phyloP scores from a whole-genome alignment of 2,797 vertebrate genomes.

The Odontamblyopus lacepedii region DNA sequence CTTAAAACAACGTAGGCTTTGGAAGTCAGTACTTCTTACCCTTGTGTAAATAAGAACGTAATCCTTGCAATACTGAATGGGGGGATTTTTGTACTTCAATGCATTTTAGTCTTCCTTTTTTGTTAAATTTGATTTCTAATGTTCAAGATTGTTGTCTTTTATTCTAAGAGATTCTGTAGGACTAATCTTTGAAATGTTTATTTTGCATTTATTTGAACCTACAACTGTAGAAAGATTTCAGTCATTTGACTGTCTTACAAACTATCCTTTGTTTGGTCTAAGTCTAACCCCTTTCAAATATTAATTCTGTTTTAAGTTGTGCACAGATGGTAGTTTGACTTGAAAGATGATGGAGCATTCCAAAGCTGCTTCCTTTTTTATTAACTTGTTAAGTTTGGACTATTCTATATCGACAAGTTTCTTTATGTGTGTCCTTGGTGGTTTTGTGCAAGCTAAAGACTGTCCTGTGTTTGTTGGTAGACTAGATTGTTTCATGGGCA shows the following conservation, averaged over 20 bases:
- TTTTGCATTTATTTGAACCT: slow-evolving; percentile 24
- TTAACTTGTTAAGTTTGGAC: slow-evolving; percentile 31
- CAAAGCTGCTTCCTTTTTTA: slow-evolving; percentile 30
- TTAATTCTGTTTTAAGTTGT: background rate
- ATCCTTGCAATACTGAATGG: slow-evolving; percentile 32
- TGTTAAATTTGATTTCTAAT: background rate
- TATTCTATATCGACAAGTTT: slow-evolving; percentile 47
- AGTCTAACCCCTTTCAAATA: background rate
- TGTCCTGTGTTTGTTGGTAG: slow-evolving; percentile 93
- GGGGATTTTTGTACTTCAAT: slow-evolving; percentile 28
- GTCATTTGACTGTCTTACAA: background rate
- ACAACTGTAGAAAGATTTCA: slow-evolving; percentile 22
- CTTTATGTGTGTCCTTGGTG: slow-evolving; percentile 61
- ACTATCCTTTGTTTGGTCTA: background rate
- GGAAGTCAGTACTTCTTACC: slow-evolving; percentile 24
- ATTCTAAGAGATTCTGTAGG: slow-evolving; percentile 13
- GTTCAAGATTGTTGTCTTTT: background rate
- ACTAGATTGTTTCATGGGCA: slow-evolving; percentile 89
- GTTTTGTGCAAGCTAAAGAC: slow-evolving; percentile 75
- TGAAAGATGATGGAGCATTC: slow-evolving; percentile 9
- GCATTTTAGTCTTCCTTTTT: slow-evolving; percentile 60
- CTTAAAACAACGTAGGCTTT: slow-evolving; percentile 17
- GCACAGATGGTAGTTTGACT: slow-evolving; percentile 12
- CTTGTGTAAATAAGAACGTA: slow-evolving; percentile 21
- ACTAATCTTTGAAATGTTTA: slow-evolving; percentile 19